A percentile compares a stretch with the other conserved stretches of the same genome.
Evolutionary conservation across 2,888 invertebrate genomes (phyloP).

Genomic region (Tenthredo livida): DNA sequence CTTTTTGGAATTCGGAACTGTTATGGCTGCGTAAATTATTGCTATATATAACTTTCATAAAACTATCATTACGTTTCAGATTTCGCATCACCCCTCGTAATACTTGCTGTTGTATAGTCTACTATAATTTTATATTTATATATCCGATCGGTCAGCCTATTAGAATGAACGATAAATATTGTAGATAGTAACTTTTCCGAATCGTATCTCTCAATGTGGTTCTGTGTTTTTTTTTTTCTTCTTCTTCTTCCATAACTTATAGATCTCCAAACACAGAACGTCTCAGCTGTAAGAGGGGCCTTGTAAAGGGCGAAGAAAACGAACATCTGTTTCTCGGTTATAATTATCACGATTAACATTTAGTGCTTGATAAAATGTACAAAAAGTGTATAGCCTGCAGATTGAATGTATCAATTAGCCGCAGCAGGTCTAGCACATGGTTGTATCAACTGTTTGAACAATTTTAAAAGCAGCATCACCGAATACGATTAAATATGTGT

Average conservation of each 20-base stretch:
- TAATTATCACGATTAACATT: not conserved
- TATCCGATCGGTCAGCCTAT: not conserved
- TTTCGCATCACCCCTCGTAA: not conserved
- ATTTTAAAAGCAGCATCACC: not conserved
- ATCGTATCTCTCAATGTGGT: not conserved
- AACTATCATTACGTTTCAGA: not conserved
- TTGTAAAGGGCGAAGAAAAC: not conserved
- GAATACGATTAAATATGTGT: not conserved
- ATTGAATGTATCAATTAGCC: not conserved
- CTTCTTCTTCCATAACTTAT: not conserved
- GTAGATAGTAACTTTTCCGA: not conserved
- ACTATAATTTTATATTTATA: not conserved
- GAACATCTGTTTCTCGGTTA: constrained; percentile 5
- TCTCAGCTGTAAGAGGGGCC: not conserved
- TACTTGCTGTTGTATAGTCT: not conserved
- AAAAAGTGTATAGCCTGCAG: not conserved
- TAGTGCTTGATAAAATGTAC: not conserved
- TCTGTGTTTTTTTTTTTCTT: too few species aligned
- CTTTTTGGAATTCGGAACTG: not conserved
- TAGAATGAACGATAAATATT: not conserved
- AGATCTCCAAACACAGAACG: not conserved
- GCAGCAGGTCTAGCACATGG: not conserved
- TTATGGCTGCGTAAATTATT: not conserved
- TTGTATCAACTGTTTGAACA: not conserved
- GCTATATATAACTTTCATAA: not conserved